These are phyloP conservation scores for Adelosebastes latens DNA, from an alignment of 2,797 vertebrate species.

Conservation along the genomic window DNA sequence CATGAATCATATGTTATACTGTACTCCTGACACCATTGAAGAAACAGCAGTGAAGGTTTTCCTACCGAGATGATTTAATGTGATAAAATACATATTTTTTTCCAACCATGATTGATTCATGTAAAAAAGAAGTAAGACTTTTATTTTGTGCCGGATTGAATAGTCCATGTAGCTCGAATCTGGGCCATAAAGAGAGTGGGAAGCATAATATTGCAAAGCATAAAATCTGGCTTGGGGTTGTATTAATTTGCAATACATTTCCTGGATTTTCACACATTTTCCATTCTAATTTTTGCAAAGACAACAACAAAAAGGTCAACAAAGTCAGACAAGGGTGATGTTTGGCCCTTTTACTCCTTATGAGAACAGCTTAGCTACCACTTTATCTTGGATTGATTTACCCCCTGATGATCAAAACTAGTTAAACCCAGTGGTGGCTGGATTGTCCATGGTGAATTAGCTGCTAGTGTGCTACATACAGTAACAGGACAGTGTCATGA, in stretches of 20 bases:
- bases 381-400: background rate
- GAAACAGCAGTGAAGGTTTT: background rate
- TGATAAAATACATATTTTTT: background rate
- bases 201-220: background rate
- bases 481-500: background rate
- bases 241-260: background rate
- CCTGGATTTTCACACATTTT: background rate
- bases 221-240: background rate
- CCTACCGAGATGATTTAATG: background rate
- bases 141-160: background rate
- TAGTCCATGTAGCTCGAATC: background rate
- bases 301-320: background rate
- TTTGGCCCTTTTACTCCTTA: background rate
- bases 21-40: background rate
- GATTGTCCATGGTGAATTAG: background rate
- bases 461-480: background rate
- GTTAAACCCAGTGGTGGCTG: background rate
- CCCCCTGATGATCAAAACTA: background rate
- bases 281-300: background rate
- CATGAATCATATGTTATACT: constrained; percentile 9
- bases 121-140: background rate
- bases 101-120: background rate
- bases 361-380: background rate
- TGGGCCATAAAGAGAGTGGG: background rate
- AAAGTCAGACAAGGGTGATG: background rate